Conservation (phyloP, 2,888 invertebrate genomes). For the Fabriciana adippe region DNA sequence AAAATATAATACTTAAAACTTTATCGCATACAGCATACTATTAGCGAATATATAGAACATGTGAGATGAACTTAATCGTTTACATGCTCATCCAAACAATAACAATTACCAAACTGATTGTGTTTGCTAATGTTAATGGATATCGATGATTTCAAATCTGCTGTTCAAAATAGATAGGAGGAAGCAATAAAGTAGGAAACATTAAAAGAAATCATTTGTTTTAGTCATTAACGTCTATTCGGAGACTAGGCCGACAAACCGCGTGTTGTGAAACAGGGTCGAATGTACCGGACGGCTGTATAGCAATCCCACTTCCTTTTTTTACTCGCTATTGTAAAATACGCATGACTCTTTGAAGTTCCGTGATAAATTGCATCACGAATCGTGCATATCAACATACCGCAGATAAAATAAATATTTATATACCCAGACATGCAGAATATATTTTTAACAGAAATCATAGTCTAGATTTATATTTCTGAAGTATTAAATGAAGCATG, state of each 20-base stretch:
- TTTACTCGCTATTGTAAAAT: slow-evolving; percentile 33
- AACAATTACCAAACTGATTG: neutral
- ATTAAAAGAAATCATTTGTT: slow-evolving; percentile 34
- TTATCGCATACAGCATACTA: no score
- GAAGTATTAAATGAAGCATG: no score
- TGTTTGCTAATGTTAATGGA: neutral
- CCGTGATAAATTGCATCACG: slow-evolving; percentile 30
- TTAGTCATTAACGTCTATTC: slow-evolving; percentile 36
- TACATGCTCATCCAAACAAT: neutral
- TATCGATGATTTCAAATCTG: slow-evolving; percentile 8
- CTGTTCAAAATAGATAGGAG: slow-evolving; percentile 17
- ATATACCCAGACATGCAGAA: neutral
- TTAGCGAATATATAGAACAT: no score
- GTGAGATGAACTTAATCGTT: no score
- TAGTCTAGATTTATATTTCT: slow-evolving; percentile 1
- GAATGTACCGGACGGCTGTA: slow-evolving; percentile 23
- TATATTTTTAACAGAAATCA: slow-evolving; percentile 8
- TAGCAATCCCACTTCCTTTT: slow-evolving; percentile 33
- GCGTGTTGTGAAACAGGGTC: slow-evolving; percentile 41
- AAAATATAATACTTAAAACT: no score
- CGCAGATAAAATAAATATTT: slow-evolving; percentile 29
- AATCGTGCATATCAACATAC: slow-evolving; percentile 26
- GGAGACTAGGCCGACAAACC: slow-evolving; percentile 35
- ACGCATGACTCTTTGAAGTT: slow-evolving; percentile 34
- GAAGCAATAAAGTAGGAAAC: slow-evolving; percentile 32